These are phyloP conservation scores for Odocoileus hemionus DNA, from an alignment of 2,113 vertebrate species.

Conservation along the genomic window DNA sequence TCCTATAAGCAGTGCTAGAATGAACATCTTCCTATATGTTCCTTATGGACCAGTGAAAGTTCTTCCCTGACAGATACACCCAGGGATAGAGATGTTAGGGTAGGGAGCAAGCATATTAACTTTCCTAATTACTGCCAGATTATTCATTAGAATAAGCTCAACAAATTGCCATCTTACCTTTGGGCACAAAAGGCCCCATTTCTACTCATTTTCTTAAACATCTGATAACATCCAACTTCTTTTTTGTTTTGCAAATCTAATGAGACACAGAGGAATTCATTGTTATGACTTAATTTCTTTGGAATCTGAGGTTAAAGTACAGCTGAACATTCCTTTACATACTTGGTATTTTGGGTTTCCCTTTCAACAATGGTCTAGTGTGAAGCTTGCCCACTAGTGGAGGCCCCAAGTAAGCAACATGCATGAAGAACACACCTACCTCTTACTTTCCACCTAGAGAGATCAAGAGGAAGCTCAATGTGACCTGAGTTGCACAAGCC, in stretches of 20 bases:
- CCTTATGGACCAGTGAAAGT: background rate
- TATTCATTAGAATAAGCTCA: background rate
- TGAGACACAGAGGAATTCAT: background rate
- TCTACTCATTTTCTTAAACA: background rate
- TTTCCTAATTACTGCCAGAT: background rate
- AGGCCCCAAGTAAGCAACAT: background rate
- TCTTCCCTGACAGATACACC: background rate
- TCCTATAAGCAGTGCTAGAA: background rate
- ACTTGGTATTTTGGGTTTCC: background rate
- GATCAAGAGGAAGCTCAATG: background rate
- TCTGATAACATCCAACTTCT: background rate
- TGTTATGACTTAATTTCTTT: background rate
- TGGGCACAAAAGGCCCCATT: background rate
- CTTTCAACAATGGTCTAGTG: background rate
- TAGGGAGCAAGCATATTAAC: background rate
- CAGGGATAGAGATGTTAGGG: background rate
- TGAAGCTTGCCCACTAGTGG: background rate
- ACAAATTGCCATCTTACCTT: background rate
- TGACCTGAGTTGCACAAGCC: background rate
- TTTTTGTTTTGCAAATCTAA: background rate
- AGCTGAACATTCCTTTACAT: background rate
- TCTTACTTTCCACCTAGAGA: background rate
- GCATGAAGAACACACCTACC: too few species aligned
- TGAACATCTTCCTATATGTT: background rate
- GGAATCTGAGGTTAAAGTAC: background rate